Evolutionary conservation across 2,797 vertebrate species (phyloP).

Genomic region (Holocentrus rufus): DNA sequence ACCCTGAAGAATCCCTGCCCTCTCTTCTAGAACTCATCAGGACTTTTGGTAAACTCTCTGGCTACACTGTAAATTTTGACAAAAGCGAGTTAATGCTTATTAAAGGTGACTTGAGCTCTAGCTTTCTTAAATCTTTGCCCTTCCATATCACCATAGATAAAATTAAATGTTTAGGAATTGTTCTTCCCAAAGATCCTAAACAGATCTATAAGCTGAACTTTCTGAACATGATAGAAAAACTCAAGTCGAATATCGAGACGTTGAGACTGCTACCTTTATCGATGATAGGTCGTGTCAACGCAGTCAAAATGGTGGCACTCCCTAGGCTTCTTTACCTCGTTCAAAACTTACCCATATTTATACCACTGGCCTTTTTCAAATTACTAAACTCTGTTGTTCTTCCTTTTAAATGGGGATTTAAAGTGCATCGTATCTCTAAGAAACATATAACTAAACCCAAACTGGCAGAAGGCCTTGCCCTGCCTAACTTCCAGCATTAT

Average conservation of each 20-base stretch:
- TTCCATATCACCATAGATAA: slow-evolving; percentile 1
- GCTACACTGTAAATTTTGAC: not conserved
- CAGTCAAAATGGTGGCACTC: not conserved
- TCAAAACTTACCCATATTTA: not conserved
- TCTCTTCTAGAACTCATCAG: not conserved
- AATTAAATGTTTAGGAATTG: not conserved
- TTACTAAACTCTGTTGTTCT: not conserved
- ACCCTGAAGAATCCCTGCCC: not conserved
- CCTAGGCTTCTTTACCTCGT: slow-evolving; percentile 1
- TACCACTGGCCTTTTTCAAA: not conserved
- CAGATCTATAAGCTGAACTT: not conserved
- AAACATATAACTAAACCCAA: too few relatives aligned
- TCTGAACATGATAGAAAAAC: not conserved
- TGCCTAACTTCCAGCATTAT: not conserved
- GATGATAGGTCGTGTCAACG: not conserved
- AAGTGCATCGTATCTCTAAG: too few relatives aligned
- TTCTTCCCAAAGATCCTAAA: not conserved
- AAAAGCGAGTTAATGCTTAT: not conserved
- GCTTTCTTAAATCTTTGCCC: not conserved
- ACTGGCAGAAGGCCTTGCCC: not conserved
- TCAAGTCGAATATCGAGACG: not conserved
- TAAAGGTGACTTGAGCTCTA: not conserved
- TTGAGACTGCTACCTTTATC: not conserved
- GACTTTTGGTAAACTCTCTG: not conserved
- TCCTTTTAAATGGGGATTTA: too few relatives aligned